Conservation (phyloP, 2,888 invertebrate genomes). For the Calameuta filiformis region DNA sequence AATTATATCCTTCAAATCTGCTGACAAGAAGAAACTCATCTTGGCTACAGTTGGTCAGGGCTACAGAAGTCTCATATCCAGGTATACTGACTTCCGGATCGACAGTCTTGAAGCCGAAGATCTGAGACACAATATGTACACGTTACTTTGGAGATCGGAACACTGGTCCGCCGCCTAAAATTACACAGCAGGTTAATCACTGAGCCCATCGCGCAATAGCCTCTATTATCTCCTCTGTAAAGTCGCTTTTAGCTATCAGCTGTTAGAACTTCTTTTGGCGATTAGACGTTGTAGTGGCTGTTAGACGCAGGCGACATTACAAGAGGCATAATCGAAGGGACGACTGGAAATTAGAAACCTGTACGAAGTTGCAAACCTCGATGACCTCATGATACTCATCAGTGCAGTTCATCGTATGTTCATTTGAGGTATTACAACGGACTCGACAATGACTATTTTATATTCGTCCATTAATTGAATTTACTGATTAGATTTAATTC, state of each 20-base stretch:
- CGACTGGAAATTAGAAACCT: neutral
- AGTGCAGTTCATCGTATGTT: neutral
- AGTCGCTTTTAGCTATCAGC: neutral
- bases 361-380: neutral
- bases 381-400: neutral
- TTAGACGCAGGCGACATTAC: neutral
- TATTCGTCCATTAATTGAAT: neutral
- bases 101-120: conserved; percentile 62
- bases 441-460: neutral
- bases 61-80: conserved; percentile 80
- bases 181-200: neutral
- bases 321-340: neutral
- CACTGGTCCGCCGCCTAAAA: conserved; percentile 72
- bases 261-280: neutral
- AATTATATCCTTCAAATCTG: conserved; percentile 60
- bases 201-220: neutral
- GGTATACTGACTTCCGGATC: conserved; percentile 71
- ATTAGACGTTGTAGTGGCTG: neutral
- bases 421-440: neutral
- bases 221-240: neutral
- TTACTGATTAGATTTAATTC: neutral
- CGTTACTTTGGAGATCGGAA: conserved; percentile 79
- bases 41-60: conserved; percentile 87
- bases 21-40: conserved; percentile 65
- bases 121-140: conserved; percentile 70